Evolutionary conservation across 2,797 vertebrate genomes (phyloP).

Genomic region (Clarias fuscus): DNA sequence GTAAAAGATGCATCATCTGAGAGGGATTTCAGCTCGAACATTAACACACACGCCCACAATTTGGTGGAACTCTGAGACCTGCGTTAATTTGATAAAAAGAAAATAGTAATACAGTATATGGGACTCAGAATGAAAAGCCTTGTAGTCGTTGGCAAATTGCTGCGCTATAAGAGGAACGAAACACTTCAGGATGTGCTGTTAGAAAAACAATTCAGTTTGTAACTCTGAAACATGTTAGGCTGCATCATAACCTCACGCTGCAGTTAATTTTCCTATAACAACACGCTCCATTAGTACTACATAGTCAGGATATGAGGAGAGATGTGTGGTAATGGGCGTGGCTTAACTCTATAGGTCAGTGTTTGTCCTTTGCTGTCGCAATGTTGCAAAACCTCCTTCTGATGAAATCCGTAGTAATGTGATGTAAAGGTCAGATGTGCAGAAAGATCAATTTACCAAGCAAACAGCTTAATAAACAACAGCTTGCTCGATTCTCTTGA

Average conservation of each 20-base stretch:
- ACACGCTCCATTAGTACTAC: neutral
- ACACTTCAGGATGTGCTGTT: neutral
- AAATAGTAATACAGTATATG: too few relatives aligned
- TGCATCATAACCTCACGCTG: neutral
- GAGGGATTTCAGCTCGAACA: too few relatives aligned
- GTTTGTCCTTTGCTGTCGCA: neutral
- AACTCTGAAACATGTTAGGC: too few relatives aligned
- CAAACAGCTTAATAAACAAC: constrained; percentile 8
- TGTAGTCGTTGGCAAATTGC: neutral
- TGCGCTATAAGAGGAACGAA: neutral
- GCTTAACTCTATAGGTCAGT: neutral
- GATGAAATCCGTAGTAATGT: neutral
- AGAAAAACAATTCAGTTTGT: neutral
- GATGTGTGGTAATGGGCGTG: neutral
- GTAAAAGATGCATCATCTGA: too few relatives aligned
- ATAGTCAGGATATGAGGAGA: neutral
- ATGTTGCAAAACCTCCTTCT: neutral
- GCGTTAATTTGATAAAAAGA: too few relatives aligned
- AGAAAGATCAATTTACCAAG: neutral
- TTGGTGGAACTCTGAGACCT: too few relatives aligned
- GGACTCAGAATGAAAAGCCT: too few relatives aligned
- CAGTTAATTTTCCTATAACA: neutral
- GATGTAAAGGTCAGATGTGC: constrained; percentile 4
- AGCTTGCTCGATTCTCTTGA: neutral
- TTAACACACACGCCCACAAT: too few relatives aligned